phyloP scores from a whole-genome alignment of 2,797 vertebrate genomes.

The Cuculus canorus region DNA sequence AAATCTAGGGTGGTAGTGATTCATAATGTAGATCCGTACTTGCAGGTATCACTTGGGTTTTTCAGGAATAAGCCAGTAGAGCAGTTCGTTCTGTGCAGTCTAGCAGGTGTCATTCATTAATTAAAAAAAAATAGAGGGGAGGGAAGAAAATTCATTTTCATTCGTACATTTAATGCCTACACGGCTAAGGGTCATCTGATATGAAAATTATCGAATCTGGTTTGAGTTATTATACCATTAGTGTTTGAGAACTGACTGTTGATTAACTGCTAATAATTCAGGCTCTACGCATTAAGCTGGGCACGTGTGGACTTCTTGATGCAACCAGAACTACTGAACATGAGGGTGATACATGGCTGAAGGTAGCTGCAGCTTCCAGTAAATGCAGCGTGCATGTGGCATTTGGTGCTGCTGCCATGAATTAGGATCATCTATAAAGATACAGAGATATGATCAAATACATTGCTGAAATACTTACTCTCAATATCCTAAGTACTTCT shows the following conservation, averaged over 20 bases:
- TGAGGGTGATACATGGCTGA: not conserved
- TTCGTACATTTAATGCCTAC: not conserved
- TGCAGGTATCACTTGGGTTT: not conserved
- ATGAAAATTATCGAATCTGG: not conserved
- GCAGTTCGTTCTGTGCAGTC: not conserved
- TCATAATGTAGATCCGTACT: not conserved
- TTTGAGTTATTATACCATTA: not conserved
- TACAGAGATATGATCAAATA: not conserved
- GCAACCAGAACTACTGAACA: not conserved
- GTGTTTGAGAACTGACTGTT: not conserved
- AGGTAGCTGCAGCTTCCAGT: not conserved
- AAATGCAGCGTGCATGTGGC: no score
- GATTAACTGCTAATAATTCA: not conserved
- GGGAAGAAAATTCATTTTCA: not conserved
- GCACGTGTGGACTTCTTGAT: not conserved
- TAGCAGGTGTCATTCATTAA: not conserved
- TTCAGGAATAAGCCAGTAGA: not conserved
- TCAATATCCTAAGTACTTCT: not conserved
- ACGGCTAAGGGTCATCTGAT: not conserved
- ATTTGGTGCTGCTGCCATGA: not conserved
- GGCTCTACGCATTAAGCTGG: not conserved
- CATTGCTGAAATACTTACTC: not conserved
- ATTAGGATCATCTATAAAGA: not conserved
- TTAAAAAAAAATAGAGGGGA: not conserved
- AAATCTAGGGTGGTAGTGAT: not conserved